Evolutionary conservation across 2,888 invertebrate genomes (phyloP), one percentile per base, ranked within the genome.

Genomic region (Leucoma salicis): DNA sequence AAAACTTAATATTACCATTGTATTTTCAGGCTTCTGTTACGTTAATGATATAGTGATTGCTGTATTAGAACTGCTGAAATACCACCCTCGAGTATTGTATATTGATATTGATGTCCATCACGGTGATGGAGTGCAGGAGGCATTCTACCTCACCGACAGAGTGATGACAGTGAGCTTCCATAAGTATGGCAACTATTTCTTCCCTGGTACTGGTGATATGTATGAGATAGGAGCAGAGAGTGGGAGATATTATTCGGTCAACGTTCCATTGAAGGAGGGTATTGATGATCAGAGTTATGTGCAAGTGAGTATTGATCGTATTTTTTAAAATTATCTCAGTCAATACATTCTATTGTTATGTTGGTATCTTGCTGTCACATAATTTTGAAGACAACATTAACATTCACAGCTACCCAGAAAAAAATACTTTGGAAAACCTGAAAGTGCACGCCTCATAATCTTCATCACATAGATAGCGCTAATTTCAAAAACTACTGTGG

Each of bases 131-230:
- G 99, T 99, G 0, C 98, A 99, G 80, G 99, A 99, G 83, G 99
- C 99, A 0, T 99, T 99, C 83, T 99, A 99, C 77, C 88, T 98
- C 3, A 99, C 98, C 0, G 99, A 99, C 75, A 59, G 99, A 47
- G 99, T 99, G 0, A 99, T 99, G 99, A 99, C 99, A 0, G 98
- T 99, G 1, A 99, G 98, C 32, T 99, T 99, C 79, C 99, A 99
- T 74, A 99, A 99, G 84, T 99, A 98, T 74, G 99, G 99, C 1
- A 97, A 97, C 70, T 97, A 95, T 69, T 99, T 99, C 80, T 99
- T 99, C 74, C 99, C 99, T 0, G 99, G 99, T 0, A 99, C 99
- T 0, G 99, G 99, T 0, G 98, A 99, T 78, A 99, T 99, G 98
- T 98, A 97, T 78, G 99, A 99, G 86, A 94, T 98, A 35, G 99